phyloP scores from a whole-genome alignment of 2,797 vertebrate species.

The Danio aesculapii region DNA sequence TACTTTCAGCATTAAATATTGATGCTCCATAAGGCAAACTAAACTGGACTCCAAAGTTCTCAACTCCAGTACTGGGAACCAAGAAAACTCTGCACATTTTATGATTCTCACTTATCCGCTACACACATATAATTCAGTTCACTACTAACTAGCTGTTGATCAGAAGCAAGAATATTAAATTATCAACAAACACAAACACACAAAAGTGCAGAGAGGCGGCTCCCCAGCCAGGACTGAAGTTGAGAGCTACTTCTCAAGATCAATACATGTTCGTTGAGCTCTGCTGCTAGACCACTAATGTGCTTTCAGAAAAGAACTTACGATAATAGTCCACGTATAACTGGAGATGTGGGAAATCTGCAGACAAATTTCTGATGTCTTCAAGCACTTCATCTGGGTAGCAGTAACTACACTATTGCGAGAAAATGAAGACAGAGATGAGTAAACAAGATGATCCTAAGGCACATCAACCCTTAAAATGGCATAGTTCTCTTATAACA shows the following conservation, averaged over 20 bases:
- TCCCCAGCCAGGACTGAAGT: too few relatives aligned
- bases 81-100: too few relatives aligned
- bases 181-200: too few relatives aligned
- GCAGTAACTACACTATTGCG: constrained; percentile 72
- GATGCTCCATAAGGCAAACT: too few relatives aligned
- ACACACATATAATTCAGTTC: too few relatives aligned
- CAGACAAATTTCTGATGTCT: constrained; percentile 68
- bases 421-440: constrained; percentile 5
- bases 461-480: not conserved
- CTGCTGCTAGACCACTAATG: not conserved
- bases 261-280: not conserved
- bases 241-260: not conserved
- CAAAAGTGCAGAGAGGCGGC: too few relatives aligned
- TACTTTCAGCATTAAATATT: too few relatives aligned
- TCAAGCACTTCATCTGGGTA: constrained; percentile 66
- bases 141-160: too few relatives aligned
- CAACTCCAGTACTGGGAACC: too few relatives aligned
- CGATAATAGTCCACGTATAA: constrained; percentile 74
- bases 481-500: not conserved
- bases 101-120: too few relatives aligned
- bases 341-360: constrained; percentile 70
- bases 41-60: too few relatives aligned
- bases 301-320: constrained; percentile 54
- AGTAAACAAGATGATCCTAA: not conserved
- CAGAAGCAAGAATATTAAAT: too few relatives aligned